Percentiles rank a stretch among this genome's conserved stretches.
phyloP scores from a whole-genome alignment of 2,113 vertebrate species.

The Sceloporus undulatus region DNA sequence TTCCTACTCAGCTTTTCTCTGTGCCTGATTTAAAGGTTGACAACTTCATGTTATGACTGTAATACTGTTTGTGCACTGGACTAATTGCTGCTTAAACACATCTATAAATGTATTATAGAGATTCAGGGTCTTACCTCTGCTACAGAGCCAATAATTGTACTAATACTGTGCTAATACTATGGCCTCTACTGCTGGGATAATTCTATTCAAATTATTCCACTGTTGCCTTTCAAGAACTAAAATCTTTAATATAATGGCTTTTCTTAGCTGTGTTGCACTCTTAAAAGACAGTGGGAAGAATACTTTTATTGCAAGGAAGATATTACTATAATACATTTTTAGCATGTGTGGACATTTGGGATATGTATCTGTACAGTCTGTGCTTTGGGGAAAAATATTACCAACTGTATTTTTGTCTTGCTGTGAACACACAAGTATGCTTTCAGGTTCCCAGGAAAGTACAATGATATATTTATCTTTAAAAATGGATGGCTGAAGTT shows the following conservation, averaged over 20 bases:
- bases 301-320: background rate
- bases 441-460: background rate
- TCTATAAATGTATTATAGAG: background rate
- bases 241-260: background rate
- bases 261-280: background rate
- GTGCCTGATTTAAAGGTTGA: background rate
- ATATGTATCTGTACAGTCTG: background rate
- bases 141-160: no score
- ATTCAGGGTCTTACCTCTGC: background rate
- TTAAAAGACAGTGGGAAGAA: background rate
- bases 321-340: background rate
- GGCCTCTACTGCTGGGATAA: constrained; percentile 1
- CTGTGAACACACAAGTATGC: background rate
- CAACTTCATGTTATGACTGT: constrained; percentile 25
- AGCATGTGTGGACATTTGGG: background rate
- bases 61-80: constrained; percentile 25
- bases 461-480: background rate
- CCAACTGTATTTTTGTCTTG: background rate
- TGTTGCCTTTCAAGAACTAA: rapidly evolving
- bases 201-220: rapidly evolving
- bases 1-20: background rate
- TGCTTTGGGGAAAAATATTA: constrained; percentile 22
- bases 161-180: background rate
- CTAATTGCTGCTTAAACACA: constrained; percentile 17
- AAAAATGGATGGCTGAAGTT: background rate